Evolutionary conservation across 2,888 invertebrate genomes (phyloP), one percentile per base, ranked within the genome.

Genomic region (Serrognathus titanus): DNA sequence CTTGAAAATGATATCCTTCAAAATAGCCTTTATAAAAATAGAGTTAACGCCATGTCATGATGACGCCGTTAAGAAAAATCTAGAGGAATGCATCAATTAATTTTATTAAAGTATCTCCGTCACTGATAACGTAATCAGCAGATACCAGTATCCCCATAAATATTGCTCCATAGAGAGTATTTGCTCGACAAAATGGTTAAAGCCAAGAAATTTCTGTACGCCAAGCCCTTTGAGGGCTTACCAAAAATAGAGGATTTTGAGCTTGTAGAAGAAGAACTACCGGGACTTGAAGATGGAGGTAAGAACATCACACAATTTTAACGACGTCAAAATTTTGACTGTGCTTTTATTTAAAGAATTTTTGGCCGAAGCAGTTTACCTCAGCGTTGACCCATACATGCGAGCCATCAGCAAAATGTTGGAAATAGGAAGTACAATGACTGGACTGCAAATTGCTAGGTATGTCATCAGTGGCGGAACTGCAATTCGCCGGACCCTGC

Each of bases 351-450:
- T 50, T 79, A 58, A 71, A 87, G 87, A 88, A 77, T 82, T 86
- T 63, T 75, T 89, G 50, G 78, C 83, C 1, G 82, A 88, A 78
- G 88, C 88, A 1, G 80, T 85, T 66, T 88, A 82, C 69, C 70
- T 88, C 1, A 87, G 87, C 63, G 86, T 89, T 24, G 90, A 90
- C 74, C 89, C 90, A 1, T 89, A 88, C 59, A 86, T 87, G 85
- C 78, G 87, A 64, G 80, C 81, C 1, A 84, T 83, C 62, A 79
- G 81, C 74, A 77, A 77, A 50, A 75, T 77, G 35, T 67, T 36
- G 9, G 12, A 39, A 20, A 20, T 81, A 53, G 87, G 87, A 2
- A 78, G 78, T 11, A 83, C 84, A 38, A 87, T 89, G 84, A 82
- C 87, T 51, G 89, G 89, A 16, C 77, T 82, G 48, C 89, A 89